Percentiles rank a stretch among this genome's conserved stretches.
Conservation (phyloP, 2,113 vertebrate species). For the Sinocyclocheilus anshuiensis region DNA sequence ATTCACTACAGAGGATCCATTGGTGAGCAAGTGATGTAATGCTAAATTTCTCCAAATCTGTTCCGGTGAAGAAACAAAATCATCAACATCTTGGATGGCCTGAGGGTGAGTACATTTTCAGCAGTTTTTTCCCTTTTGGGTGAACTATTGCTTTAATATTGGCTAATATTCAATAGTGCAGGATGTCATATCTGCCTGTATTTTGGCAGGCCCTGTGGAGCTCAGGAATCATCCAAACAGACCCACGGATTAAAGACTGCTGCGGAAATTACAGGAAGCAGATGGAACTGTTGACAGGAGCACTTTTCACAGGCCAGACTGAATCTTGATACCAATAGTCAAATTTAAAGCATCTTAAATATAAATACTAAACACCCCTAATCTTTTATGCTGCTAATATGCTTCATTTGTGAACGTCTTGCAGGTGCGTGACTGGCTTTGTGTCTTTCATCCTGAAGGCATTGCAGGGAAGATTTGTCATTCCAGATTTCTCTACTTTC, state of each 20-base stretch:
- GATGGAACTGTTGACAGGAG: constrained; percentile 67
- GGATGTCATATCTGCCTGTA: background rate
- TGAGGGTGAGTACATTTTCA: too few relatives aligned
- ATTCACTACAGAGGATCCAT: too few relatives aligned
- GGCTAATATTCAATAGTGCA: background rate
- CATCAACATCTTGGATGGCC: too few relatives aligned
- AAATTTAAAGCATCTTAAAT: background rate
- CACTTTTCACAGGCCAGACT: constrained; percentile 68
- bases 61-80: too few relatives aligned
- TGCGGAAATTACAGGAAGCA: constrained; percentile 68
- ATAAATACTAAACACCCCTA: background rate
- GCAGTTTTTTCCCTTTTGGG: too few relatives aligned
- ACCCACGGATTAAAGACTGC: constrained; percentile 71
- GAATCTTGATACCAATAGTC: background rate
- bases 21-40: too few relatives aligned
- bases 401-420: constrained; percentile 1
- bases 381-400: background rate
- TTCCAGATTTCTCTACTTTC: constrained; percentile 73
- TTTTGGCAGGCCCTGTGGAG: constrained; percentile 66
- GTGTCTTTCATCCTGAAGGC: constrained; percentile 73
- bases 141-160: background rate
- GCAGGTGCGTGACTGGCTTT: constrained; percentile 69
- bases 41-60: too few relatives aligned
- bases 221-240: constrained; percentile 66
- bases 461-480: constrained; percentile 71